These are phyloP conservation scores for Drosophila funebris DNA, from an alignment of 1,140 invertebrate species.

Conservation along the genomic window DNA sequence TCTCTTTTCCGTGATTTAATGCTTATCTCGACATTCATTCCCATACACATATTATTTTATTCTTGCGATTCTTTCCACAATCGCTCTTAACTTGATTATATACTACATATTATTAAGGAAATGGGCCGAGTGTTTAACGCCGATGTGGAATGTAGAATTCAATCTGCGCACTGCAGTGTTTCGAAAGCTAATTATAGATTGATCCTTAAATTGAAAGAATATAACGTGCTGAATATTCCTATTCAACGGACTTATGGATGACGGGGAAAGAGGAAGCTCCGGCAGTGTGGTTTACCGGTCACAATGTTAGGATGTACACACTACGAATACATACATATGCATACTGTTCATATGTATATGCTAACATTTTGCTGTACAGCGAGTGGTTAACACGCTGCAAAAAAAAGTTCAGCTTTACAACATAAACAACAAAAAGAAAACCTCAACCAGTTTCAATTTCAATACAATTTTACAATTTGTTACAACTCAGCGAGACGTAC, in stretches of 20 bases:
- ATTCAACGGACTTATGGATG: neutral
- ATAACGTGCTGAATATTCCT: neutral
- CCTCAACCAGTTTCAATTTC: constrained; percentile 78
- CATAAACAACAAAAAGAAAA: constrained; percentile 25
- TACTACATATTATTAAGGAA: too few species aligned
- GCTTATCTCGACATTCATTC: neutral
- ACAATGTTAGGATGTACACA: neutral
- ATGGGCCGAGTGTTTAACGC: too few species aligned
- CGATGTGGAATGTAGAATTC: too few species aligned
- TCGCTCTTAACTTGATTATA: too few species aligned
- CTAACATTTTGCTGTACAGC: neutral
- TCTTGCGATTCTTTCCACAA: neutral
- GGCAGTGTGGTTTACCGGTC: neutral
- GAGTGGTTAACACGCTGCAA: too few species aligned
- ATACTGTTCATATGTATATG: neutral
- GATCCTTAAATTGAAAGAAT: neutral
- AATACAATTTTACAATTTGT: constrained; percentile 78
- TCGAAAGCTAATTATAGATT: too few species aligned
- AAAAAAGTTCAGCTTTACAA: neutral
- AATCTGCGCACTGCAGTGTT: too few species aligned
- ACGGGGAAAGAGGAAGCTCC: neutral
- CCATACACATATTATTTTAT: neutral
- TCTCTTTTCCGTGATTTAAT: constrained; percentile 22
- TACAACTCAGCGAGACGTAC: constrained; percentile 60
- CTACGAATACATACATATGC: neutral